Percentiles rank a stretch among this genome's conserved stretches.
phyloP scores from a whole-genome alignment of 2,797 vertebrate species.

The Capromys pilorides region DNA sequence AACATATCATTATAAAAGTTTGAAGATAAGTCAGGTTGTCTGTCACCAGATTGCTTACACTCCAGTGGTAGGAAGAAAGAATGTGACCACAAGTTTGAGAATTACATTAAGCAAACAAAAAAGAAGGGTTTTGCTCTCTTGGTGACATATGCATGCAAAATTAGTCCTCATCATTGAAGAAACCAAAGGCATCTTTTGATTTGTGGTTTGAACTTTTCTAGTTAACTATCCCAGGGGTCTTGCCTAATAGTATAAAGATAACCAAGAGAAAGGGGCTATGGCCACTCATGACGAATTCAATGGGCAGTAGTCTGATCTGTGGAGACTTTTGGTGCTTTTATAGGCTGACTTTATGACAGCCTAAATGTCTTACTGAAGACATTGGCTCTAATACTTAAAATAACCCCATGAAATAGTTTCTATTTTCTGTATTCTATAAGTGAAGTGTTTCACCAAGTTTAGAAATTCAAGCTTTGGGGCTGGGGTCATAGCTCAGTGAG shows the following conservation, averaged over 20 bases:
- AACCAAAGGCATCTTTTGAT: background rate
- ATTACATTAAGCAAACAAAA: background rate
- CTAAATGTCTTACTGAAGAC: background rate
- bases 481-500: no score
- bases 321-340: background rate
- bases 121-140: background rate
- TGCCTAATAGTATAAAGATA: background rate
- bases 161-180: fast-evolving
- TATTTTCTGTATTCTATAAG: background rate
- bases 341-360: background rate
- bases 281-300: background rate
- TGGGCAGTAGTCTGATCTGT: background rate
- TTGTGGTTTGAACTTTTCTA: background rate
- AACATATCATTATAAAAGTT: background rate
- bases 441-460: background rate
- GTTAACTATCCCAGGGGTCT: background rate
- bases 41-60: background rate
- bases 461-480: background rate
- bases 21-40: background rate
- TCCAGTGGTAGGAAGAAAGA: background rate
- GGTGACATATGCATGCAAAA: background rate
- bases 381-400: background rate
- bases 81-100: background rate
- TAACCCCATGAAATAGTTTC: background rate
- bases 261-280: background rate